phyloP scores from a whole-genome alignment of 2,113 vertebrate species.

The Anoura caudifer region DNA sequence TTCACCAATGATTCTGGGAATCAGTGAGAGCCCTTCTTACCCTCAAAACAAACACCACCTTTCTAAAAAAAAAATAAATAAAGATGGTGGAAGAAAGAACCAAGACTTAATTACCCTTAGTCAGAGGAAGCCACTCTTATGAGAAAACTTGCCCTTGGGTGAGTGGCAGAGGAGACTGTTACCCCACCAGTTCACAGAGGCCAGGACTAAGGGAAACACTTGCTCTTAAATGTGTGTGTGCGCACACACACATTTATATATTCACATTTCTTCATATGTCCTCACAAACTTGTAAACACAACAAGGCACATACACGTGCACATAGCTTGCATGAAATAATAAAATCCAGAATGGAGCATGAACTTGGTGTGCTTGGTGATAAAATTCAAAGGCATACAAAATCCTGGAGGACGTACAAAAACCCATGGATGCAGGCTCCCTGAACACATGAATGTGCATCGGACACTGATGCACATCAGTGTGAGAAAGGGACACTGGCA shows the following conservation, averaged over 20 bases:
- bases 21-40: neutral
- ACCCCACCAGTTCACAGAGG: neutral
- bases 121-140: neutral
- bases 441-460: conserved; percentile 34
- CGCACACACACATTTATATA: too few relatives aligned
- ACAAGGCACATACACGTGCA: neutral
- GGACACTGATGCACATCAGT: too few relatives aligned
- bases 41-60: neutral
- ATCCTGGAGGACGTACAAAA: neutral
- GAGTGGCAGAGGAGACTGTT: neutral
- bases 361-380: neutral
- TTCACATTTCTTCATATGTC: neutral
- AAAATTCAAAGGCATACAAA: conserved; percentile 50
- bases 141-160: conserved; percentile 32
- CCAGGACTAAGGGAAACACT: neutral
- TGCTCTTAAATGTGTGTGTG: neutral
- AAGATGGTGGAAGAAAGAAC: neutral
- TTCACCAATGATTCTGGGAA: neutral
- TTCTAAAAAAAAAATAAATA: conserved; percentile 32
- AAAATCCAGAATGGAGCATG: conserved; percentile 16
- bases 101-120: neutral
- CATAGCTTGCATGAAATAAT: neutral
- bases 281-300: conserved; percentile 27
- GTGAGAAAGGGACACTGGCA: conserved; percentile 25
- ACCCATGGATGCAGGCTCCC: neutral